These are phyloP conservation scores for Hapalemur alaotrensis DNA, from an alignment of 2,797 vertebrate genomes.

Conservation along the genomic window DNA sequence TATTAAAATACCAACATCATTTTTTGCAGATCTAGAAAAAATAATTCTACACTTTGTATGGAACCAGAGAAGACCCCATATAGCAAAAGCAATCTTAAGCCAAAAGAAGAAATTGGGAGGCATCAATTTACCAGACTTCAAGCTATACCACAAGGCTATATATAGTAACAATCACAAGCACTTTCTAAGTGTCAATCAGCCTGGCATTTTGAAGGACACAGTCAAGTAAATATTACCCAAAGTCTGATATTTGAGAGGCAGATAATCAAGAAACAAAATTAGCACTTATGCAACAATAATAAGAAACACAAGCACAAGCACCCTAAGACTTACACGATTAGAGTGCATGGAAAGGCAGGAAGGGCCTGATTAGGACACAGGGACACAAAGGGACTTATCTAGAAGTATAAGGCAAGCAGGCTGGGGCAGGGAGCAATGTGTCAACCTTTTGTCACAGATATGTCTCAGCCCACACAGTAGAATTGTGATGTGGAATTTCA, in stretches of 20 bases:
- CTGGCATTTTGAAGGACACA: background rate
- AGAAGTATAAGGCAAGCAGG: background rate
- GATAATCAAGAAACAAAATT: conserved; percentile 15
- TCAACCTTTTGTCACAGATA: background rate
- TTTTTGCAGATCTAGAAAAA: no score
- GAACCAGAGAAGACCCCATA: no score
- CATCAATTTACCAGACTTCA: no score
- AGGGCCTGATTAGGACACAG: background rate
- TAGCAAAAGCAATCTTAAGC: no score
- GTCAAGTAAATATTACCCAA: background rate
- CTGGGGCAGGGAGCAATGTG: background rate
- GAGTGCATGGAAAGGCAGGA: background rate
- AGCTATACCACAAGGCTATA: no score
- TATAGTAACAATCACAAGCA: background rate
- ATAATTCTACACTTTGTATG: no score
- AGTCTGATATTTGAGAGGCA: background rate
- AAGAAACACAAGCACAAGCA: background rate
- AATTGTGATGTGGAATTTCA: background rate
- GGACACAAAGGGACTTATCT: background rate
- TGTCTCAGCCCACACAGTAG: no score
- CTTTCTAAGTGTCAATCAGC: background rate
- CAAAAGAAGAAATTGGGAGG: no score
- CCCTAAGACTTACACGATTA: background rate
- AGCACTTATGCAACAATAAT: background rate
- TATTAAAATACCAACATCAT: no score